phyloP scores from a whole-genome alignment of 2,888 invertebrate species.

The Scaptomyza flava region DNA sequence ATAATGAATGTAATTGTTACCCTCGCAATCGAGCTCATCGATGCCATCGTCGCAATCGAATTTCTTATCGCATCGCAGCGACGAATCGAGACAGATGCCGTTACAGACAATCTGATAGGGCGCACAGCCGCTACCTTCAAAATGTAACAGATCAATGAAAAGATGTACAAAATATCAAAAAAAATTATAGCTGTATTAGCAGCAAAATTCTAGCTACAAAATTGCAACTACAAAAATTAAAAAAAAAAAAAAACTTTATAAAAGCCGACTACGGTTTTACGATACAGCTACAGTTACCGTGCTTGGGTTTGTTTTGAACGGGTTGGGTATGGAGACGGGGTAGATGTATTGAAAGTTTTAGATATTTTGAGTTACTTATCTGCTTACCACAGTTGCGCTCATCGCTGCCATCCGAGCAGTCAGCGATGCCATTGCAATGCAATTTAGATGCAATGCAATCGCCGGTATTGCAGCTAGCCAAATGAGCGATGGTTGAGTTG shows the following conservation, averaged over 20 bases:
- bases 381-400: constrained; percentile 87
- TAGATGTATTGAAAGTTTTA: not conserved
- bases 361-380: not conserved
- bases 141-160: constrained; percentile 28
- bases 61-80: constrained; percentile 86
- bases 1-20: constrained; percentile 60
- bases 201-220: constrained; percentile 9
- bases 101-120: constrained; percentile 66
- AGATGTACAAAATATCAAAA: constrained; percentile 5
- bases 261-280: constrained; percentile 1
- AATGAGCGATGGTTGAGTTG: constrained; percentile 28
- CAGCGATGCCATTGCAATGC: constrained; percentile 86
- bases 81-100: constrained; percentile 85
- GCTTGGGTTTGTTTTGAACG: constrained; percentile 2
- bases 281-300: constrained; percentile 19
- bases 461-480: constrained; percentile 86
- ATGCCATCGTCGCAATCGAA: constrained; percentile 86
- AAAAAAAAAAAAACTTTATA: not conserved
- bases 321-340: not conserved
- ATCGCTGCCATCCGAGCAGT: constrained; percentile 87
- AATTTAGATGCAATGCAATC: constrained; percentile 87
- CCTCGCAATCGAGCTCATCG: constrained; percentile 85
- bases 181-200: not conserved
- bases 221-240: constrained; percentile 1
- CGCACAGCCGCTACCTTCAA: constrained; percentile 51